These are phyloP conservation scores for Ascidia mentula DNA, from an alignment of 23 tunicate genomes.

Conservation along the genomic window DNA sequence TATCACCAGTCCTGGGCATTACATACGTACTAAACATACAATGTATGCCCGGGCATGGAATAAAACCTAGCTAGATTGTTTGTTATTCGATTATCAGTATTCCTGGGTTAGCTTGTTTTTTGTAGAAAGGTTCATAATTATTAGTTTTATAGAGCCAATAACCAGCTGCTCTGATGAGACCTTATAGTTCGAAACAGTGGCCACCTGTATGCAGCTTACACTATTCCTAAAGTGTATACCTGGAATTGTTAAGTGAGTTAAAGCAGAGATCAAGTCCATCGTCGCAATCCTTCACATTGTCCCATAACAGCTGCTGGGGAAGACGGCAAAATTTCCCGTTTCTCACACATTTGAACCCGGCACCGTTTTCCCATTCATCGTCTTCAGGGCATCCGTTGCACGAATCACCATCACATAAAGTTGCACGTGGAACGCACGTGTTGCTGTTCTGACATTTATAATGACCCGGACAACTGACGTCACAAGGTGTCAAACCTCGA, in stretches of 20 bases:
- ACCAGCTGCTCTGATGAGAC: too few species aligned
- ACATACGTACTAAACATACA: too few species aligned
- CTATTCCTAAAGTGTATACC: background rate
- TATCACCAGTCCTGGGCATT: too few species aligned
- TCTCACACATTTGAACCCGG: constrained; percentile 61
- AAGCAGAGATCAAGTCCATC: constrained; percentile 45
- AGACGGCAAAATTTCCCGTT: constrained; percentile 41
- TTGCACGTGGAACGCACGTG: constrained; percentile 33
- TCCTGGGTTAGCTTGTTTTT: background rate
- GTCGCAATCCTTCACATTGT: constrained; percentile 58
- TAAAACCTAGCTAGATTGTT: too few species aligned
- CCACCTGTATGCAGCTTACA: too few species aligned
- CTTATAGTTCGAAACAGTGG: too few species aligned
- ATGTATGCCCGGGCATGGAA: too few species aligned
- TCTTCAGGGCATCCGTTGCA: constrained; percentile 59
- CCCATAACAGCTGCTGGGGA: constrained; percentile 52
- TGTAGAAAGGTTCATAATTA: background rate
- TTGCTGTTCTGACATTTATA: constrained; percentile 34
- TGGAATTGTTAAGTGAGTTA: background rate
- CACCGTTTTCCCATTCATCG: constrained; percentile 3
- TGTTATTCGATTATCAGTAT: too few species aligned
- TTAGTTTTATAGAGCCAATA: background rate
- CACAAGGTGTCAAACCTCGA: constrained; percentile 71
- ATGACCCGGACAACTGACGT: constrained; percentile 56
- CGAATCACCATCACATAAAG: constrained; percentile 46